Percentiles rank a stretch among this genome's conserved stretches.
These are phyloP conservation scores for Scaptomyza parva DNA, from an alignment of 2,888 invertebrate species.

Conservation along the genomic window DNA sequence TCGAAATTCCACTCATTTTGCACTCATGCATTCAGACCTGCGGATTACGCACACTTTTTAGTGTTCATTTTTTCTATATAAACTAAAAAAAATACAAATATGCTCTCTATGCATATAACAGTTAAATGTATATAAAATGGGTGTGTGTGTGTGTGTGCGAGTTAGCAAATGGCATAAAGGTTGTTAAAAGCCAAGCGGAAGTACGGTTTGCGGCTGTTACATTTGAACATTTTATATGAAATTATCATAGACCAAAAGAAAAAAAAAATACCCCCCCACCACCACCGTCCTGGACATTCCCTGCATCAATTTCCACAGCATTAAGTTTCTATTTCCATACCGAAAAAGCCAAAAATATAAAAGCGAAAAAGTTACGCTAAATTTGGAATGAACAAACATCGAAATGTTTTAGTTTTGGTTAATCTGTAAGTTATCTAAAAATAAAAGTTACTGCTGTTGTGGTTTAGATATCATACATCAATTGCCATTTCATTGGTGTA, in stretches of 20 bases:
- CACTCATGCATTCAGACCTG: neutral
- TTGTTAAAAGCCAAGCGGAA: conserved; percentile 14
- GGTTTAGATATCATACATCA: neutral
- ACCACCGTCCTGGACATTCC: too few relatives aligned
- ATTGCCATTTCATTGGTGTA: neutral
- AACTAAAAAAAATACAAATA: neutral
- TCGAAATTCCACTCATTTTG: neutral
- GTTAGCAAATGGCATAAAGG: conserved; percentile 11
- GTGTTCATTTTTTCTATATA: neutral
- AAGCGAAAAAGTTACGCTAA: neutral
- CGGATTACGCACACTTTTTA: conserved; percentile 1
- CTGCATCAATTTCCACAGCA: conserved; percentile 59
- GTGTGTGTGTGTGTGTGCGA: conserved; percentile 11
- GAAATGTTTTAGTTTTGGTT: neutral
- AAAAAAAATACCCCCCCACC: conserved; percentile 3
- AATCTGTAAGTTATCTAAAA: conserved; percentile 1
- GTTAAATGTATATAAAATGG: neutral
- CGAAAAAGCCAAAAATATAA: conserved; percentile 4
- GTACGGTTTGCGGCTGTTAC: conserved; percentile 33
- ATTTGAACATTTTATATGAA: conserved; percentile 55
- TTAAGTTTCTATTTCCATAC: conserved; percentile 65
- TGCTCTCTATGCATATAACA: neutral
- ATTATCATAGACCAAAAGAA: conserved; percentile 36
- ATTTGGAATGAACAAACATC: neutral
- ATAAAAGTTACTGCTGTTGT: too few relatives aligned